These are phyloP conservation scores for Zaprionus lineosus DNA, from an alignment of 2,888 invertebrate species.

Conservation along the genomic window DNA sequence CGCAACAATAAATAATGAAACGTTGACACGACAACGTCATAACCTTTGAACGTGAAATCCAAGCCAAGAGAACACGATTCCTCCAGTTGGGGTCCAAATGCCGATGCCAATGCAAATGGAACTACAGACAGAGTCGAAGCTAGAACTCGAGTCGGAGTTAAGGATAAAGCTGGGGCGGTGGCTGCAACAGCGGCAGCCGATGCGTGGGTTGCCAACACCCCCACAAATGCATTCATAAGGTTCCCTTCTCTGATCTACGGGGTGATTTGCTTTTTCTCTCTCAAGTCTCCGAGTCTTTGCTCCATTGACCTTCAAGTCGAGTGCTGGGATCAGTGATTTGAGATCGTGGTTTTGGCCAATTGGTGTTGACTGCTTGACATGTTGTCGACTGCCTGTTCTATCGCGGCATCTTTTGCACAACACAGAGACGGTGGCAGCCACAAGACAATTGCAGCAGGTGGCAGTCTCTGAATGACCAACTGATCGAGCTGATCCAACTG, in stretches of 20 bases:
- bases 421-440: slow-evolving; percentile 34
- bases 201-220: slow-evolving; percentile 20
- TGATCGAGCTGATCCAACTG: slow-evolving; percentile 43
- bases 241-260: slow-evolving; percentile 13
- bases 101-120: slow-evolving; percentile 30
- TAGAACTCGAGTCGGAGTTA: background rate
- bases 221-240: slow-evolving; percentile 62
- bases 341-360: slow-evolving; percentile 35
- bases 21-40: slow-evolving; percentile 82
- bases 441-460: slow-evolving; percentile 64
- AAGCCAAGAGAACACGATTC: slow-evolving; percentile 15
- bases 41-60: slow-evolving; percentile 81
- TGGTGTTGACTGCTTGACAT: slow-evolving; percentile 38
- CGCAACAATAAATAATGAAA: slow-evolving; percentile 80
- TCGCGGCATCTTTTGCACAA: slow-evolving; percentile 34
- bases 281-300: background rate
- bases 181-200: background rate
- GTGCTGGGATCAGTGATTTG: slow-evolving; percentile 12
- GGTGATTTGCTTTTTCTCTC: background rate
- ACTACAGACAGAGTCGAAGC: slow-evolving; percentile 1
- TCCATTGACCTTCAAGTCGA: slow-evolving; percentile 13
- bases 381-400: slow-evolving; percentile 35
- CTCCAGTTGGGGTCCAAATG: slow-evolving; percentile 5
- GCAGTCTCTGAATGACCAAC: slow-evolving; percentile 37
- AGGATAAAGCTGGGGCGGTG: background rate